These are phyloP conservation scores for Patella depressa DNA, from an alignment of 2,888 invertebrate species.

Conservation along the genomic window DNA sequence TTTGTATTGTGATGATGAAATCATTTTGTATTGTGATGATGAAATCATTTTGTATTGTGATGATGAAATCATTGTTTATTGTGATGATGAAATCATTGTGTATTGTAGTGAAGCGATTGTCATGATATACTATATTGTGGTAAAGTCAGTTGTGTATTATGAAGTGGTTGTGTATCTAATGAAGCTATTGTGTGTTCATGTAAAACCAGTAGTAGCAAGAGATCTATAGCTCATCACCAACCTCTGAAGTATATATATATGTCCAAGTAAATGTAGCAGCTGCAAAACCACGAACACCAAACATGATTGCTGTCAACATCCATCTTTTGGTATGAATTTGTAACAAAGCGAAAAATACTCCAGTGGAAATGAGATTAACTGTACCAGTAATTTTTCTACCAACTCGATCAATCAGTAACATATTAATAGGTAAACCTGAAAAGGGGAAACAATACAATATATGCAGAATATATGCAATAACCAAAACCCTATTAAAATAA, in stretches of 20 bases:
- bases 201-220: neutral
- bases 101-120: no score
- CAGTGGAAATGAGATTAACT: constrained; percentile 51
- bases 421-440: constrained; percentile 68
- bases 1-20: no score
- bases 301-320: constrained; percentile 63
- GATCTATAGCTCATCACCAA: constrained; percentile 32
- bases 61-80: no score
- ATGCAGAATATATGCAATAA: neutral
- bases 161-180: no score
- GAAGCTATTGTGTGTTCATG: no score
- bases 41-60: no score
- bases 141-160: no score
- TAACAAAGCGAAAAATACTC: constrained; percentile 57
- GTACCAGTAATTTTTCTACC: constrained; percentile 62
- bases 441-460: neutral
- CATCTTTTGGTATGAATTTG: constrained; percentile 51
- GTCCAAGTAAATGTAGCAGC: constrained; percentile 65
- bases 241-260: constrained; percentile 70
- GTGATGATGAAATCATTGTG: no score
- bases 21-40: no score
- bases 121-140: no score
- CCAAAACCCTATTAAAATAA: neutral
- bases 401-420: constrained; percentile 63
- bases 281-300: constrained; percentile 64